These are phyloP conservation scores for Heteronetta atricapilla DNA, from an alignment of 2,113 vertebrate species.

Conservation along the genomic window DNA sequence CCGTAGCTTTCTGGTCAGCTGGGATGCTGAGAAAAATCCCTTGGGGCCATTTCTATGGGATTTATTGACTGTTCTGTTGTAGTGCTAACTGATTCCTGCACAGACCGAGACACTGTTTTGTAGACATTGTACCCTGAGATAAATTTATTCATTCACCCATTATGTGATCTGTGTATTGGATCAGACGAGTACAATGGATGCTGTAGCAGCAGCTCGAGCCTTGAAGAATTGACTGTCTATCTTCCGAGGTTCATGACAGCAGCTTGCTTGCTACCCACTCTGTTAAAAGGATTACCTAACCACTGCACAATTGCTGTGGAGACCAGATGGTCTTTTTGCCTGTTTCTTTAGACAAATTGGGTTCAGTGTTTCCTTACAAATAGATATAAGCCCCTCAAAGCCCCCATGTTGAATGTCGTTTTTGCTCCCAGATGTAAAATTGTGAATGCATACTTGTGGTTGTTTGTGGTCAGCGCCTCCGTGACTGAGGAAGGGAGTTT, in stretches of 20 bases:
- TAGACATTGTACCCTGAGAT: background rate
- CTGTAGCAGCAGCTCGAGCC: background rate
- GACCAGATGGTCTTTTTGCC: conserved; percentile 69
- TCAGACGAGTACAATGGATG: background rate
- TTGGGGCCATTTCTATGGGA: conserved; percentile 25
- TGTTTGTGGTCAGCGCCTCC: background rate
- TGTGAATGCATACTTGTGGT: conserved; percentile 36
- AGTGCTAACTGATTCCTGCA: conserved; percentile 6
- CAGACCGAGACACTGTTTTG: background rate
- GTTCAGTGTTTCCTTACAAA: conserved; percentile 31
- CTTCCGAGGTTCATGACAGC: conserved; percentile 23
- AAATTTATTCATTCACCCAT: conserved; percentile 32
- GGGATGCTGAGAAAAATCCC: background rate
- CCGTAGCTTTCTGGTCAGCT: background rate
- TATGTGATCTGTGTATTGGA: conserved; percentile 22
- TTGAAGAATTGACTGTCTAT: background rate
- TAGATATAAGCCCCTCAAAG: conserved; percentile 39
- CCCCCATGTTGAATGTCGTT: conserved; percentile 22
- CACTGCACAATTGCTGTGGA: conserved; percentile 43
- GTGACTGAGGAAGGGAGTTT: background rate
- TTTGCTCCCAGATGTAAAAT: conserved; percentile 37
- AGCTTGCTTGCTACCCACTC: conserved; percentile 38
- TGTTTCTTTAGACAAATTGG: conserved; percentile 43
- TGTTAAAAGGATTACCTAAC: conserved; percentile 56
- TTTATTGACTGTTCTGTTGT: conserved; percentile 36